Conservation (phyloP, 64 coral and sea anemone genomes). For the Dendronephthya gigantea region DNA sequence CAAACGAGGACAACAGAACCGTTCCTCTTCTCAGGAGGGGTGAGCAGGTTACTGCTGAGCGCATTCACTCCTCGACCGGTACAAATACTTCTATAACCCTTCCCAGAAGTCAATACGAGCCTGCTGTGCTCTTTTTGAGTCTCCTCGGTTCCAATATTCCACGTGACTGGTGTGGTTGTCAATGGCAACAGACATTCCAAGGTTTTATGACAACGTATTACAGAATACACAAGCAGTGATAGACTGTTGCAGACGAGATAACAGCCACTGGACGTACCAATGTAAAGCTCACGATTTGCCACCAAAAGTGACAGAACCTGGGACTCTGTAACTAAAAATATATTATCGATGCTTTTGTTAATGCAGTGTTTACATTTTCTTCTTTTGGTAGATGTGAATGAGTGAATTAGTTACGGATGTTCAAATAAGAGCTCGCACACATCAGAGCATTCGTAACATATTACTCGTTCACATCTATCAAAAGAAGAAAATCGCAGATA, state of each 20-base stretch:
- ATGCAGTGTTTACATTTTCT: no score
- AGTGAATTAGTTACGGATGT: no score
- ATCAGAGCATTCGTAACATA: no score
- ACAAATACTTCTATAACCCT: background rate
- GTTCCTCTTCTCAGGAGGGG: background rate
- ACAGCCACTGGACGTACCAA: constrained; percentile 86
- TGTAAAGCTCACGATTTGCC: constrained; percentile 74
- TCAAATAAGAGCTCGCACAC: no score
- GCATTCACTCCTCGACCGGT: background rate
- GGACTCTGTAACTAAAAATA: constrained; percentile 48
- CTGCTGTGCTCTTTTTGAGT: background rate
- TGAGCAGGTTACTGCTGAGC: background rate
- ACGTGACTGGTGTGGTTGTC: constrained; percentile 54
- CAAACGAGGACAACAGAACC: background rate
- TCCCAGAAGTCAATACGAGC: constrained; percentile 19
- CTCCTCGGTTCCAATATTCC: background rate
- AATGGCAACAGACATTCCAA: constrained; percentile 65
- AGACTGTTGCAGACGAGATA: constrained; percentile 86
- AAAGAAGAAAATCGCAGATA: no score
- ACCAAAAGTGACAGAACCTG: constrained; percentile 87
- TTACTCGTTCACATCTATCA: no score
- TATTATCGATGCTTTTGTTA: background rate
- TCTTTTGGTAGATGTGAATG: no score
- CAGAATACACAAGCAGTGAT: constrained; percentile 69
- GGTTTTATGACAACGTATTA: constrained; percentile 80